Percentiles rank a stretch among this genome's conserved stretches.
Evolutionary conservation across 2,113 vertebrate genomes (phyloP).

Genomic region (Entelurus aequoreus): DNA sequence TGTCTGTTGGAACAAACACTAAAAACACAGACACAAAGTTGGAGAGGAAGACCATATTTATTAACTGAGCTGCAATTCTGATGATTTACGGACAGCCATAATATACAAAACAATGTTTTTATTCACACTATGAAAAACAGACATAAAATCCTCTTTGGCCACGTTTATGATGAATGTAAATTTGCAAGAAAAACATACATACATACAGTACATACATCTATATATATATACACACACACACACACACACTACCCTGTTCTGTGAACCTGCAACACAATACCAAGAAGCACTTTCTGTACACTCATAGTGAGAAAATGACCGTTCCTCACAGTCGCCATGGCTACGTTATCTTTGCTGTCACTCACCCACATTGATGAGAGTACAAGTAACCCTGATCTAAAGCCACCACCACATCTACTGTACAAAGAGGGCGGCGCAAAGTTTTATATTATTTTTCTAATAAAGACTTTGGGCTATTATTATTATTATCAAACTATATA

Average conservation of each 20-base stretch:
- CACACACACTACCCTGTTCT: constrained; percentile 28
- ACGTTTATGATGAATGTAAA: background rate
- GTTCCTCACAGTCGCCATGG: constrained; percentile 10
- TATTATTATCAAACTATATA: constrained; percentile 8
- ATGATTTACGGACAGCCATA: background rate
- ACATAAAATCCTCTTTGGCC: background rate
- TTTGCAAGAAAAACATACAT: background rate
- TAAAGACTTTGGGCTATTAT: background rate
- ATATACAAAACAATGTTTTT: constrained; percentile 4
- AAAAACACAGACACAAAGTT: background rate
- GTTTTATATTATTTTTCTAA: background rate
- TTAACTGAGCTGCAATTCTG: background rate
- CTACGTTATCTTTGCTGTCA: background rate
- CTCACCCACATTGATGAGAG: background rate
- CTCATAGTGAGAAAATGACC: constrained; percentile 8
- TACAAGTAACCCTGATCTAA: constrained; percentile 1
- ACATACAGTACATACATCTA: background rate
- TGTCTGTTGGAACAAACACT: background rate
- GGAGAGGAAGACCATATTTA: background rate
- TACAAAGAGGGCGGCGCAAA: constrained; percentile 16
- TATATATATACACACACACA: background rate
- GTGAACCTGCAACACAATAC: constrained; percentile 37
- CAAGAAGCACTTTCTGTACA: constrained; percentile 8
- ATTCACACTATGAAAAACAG: background rate
- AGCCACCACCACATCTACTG: background rate